Conservation (phyloP, 2,888 invertebrate genomes). For the Panopea generosa region DNA sequence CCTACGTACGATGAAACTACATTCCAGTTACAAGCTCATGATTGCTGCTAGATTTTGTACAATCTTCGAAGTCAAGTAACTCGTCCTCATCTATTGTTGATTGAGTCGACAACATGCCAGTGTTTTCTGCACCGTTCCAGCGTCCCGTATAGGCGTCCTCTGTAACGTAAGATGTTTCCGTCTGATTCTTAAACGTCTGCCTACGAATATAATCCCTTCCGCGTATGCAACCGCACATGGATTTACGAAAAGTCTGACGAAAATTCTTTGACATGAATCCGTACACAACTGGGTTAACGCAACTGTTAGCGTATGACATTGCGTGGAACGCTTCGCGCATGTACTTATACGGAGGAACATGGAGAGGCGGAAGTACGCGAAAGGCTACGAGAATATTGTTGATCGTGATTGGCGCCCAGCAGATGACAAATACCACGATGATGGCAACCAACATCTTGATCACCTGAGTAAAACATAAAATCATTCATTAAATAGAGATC, state of each 20-base stretch:
- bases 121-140: not conserved
- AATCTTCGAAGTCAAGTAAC: not conserved
- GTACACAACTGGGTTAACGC: slow-evolving; percentile 90
- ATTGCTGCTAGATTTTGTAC: not conserved
- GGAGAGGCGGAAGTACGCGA: slow-evolving; percentile 86
- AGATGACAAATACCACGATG: slow-evolving; percentile 89
- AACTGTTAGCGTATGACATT: slow-evolving; percentile 90
- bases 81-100: not conserved
- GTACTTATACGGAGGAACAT: slow-evolving; percentile 88
- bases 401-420: slow-evolving; percentile 89
- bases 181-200: slow-evolving; percentile 51
- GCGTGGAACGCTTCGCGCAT: slow-evolving; percentile 88
- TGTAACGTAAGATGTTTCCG: not conserved
- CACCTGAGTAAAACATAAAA: slow-evolving; percentile 88
- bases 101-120: not conserved
- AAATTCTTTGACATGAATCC: slow-evolving; percentile 91
- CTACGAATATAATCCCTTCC: slow-evolving; percentile 53
- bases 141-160: not conserved
- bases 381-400: slow-evolving; percentile 89
- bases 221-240: slow-evolving; percentile 62
- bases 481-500: slow-evolving; percentile 15
- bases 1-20: not conserved
- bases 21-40: slow-evolving; percentile 1
- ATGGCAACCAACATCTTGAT: slow-evolving; percentile 91
- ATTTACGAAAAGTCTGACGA: slow-evolving; percentile 85